phyloP scores from a whole-genome alignment of 2,113 vertebrate species.

The Amphiprion ocellaris region DNA sequence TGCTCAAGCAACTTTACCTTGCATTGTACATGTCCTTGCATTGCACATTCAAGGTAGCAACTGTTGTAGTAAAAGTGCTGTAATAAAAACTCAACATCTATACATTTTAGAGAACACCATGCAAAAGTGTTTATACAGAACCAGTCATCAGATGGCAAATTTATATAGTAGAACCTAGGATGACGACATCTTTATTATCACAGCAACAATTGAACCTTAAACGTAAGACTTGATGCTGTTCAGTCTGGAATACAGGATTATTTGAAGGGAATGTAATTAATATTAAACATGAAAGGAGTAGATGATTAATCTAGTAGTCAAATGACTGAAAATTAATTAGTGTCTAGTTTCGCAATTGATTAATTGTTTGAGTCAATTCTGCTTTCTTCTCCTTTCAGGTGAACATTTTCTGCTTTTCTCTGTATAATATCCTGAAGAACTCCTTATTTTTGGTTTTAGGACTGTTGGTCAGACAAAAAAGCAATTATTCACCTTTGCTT shows the following conservation, averaged over 20 bases:
- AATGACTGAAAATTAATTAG: not conserved
- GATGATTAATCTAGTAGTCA: not conserved
- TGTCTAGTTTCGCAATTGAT: constrained; percentile 1
- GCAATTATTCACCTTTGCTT: constrained; percentile 26
- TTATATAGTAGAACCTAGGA: not conserved
- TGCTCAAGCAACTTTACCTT: no score
- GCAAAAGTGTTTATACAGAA: not conserved
- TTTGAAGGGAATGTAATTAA: constrained; percentile 14
- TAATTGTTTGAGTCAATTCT: constrained; percentile 4
- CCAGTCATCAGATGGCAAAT: not conserved
- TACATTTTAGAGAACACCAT: not conserved
- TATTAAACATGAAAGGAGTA: constrained; percentile 6
- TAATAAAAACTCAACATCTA: not conserved
- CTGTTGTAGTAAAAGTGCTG: not conserved
- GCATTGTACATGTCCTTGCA: no score
- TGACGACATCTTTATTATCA: not conserved
- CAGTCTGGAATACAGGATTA: not conserved
- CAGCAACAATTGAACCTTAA: not conserved
- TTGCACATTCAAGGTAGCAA: not conserved
- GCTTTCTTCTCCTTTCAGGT: not conserved
- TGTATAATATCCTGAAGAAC: constrained; percentile 4
- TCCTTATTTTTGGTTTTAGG: not conserved
- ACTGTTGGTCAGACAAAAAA: constrained; percentile 11
- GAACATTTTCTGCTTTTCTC: not conserved
- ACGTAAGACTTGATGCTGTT: not conserved